Conservation (phyloP, 2,888 invertebrate genomes). For the Xylota segnis region DNA sequence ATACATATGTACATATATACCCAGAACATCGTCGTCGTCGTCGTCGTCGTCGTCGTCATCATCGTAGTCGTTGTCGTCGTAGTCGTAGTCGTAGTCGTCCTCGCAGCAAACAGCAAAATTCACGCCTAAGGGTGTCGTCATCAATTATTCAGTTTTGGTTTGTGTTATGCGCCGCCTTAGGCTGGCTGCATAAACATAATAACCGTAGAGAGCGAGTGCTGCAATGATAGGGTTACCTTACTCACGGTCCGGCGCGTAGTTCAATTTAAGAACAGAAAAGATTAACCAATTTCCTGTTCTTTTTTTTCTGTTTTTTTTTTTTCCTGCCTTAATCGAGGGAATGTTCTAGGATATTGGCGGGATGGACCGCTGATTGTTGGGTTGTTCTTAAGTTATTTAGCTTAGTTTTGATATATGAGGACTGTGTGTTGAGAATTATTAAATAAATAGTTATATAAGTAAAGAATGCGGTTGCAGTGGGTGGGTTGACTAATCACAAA, state of each 20-base stretch:
- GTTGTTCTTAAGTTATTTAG: constrained; percentile 39
- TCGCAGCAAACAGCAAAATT: constrained; percentile 73
- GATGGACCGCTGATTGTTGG: constrained; percentile 40
- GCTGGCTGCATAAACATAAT: constrained; percentile 75
- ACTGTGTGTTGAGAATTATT: constrained; percentile 32
- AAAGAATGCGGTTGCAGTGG: constrained; percentile 9
- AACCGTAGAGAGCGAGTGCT: constrained; percentile 64
- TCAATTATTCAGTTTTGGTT: constrained; percentile 77
- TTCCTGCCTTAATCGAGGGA: constrained; percentile 32
- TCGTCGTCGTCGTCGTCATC: constrained; percentile 6
- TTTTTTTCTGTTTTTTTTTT: constrained; percentile 28
- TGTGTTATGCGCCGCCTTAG: constrained; percentile 76
- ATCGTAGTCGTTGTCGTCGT: constrained; percentile 28
- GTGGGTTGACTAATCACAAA: constrained; percentile 7
- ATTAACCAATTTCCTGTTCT: constrained; percentile 73
- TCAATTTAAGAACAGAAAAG: constrained; percentile 69
- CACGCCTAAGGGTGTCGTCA: constrained; percentile 77
- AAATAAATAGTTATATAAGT: constrained; percentile 1
- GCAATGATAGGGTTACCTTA: constrained; percentile 73
- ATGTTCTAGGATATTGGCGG: constrained; percentile 42
- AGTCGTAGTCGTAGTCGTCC: constrained; percentile 45
- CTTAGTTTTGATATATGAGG: constrained; percentile 31
- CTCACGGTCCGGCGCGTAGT: constrained; percentile 59
- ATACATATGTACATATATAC: background rate
- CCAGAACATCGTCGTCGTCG: constrained; percentile 12